phyloP scores from a whole-genome alignment of 2,888 invertebrate species.

The Theodoxus fluviatilis region DNA sequence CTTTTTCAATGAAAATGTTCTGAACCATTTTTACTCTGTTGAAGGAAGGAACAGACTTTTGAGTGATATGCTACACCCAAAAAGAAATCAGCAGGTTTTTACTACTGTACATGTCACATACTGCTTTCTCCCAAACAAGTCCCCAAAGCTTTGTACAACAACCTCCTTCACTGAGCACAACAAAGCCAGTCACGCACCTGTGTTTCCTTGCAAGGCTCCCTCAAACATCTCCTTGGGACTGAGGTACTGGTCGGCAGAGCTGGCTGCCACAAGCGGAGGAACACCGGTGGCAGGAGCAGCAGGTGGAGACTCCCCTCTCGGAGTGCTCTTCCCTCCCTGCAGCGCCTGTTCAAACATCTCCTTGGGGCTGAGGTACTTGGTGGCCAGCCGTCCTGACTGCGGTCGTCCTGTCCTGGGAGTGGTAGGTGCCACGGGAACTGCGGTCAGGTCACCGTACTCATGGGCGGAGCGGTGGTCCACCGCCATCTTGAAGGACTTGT shows the following conservation, averaged over 20 bases:
- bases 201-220: background rate
- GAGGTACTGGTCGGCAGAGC: background rate
- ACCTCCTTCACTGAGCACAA: no score
- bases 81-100: no score
- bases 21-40: no score
- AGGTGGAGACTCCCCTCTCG: background rate
- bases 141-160: no score
- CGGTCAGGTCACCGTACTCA: conserved; percentile 55
- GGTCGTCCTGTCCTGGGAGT: conserved; percentile 42
- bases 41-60: no score
- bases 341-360: conserved; percentile 42
- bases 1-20: no score
- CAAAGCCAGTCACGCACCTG: no score
- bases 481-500: conserved; percentile 48
- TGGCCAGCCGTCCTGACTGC: conserved; percentile 33
- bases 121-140: no score
- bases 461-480: conserved; percentile 56
- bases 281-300: background rate
- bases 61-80: no score
- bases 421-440: conserved; percentile 42
- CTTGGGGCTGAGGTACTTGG: conserved; percentile 31
- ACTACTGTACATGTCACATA: no score
- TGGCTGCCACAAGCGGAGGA: background rate
- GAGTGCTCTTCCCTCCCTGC: conserved; percentile 1
- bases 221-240: conserved; percentile 1